These are phyloP conservation scores for Eupithecia vulgata DNA, from an alignment of 2,888 invertebrate species.

Conservation along the genomic window DNA sequence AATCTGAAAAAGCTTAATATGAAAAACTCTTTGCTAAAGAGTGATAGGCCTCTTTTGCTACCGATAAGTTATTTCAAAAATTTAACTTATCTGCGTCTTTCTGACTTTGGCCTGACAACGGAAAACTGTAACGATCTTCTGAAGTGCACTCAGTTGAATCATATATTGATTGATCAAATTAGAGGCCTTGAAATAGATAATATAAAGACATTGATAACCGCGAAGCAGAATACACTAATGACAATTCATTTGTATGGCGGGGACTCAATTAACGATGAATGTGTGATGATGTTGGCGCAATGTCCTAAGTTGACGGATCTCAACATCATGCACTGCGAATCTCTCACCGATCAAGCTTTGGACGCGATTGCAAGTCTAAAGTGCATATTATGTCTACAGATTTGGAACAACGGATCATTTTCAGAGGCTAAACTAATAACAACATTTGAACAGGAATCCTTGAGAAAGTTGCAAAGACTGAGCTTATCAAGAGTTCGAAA, in stretches of 20 bases:
- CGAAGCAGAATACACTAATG: slow-evolving; percentile 61
- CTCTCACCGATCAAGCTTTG: slow-evolving; percentile 70
- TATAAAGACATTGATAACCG: slow-evolving; percentile 62
- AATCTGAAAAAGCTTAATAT: slow-evolving; percentile 68
- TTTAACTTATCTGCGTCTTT: slow-evolving; percentile 64
- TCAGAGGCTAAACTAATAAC: slow-evolving; percentile 63
- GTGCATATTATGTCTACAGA: slow-evolving; percentile 64
- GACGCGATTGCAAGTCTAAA: slow-evolving; percentile 59
- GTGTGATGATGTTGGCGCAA: slow-evolving; percentile 63
- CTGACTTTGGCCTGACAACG: slow-evolving; percentile 72
- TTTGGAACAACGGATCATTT: slow-evolving; percentile 77
- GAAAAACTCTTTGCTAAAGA: slow-evolving; percentile 68
- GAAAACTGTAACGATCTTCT: slow-evolving; percentile 67
- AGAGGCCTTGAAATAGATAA: slow-evolving; percentile 63
- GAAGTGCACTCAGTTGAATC: slow-evolving; percentile 63
- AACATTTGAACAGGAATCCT: slow-evolving; percentile 62
- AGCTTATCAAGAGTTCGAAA: slow-evolving; percentile 74
- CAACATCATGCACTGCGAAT: slow-evolving; percentile 73
- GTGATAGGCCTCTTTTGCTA: slow-evolving; percentile 58
- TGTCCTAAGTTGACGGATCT: slow-evolving; percentile 69
- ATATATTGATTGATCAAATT: slow-evolving; percentile 76
- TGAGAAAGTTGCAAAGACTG: slow-evolving; percentile 65
- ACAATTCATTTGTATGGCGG: slow-evolving; percentile 74
- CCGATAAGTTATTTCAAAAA: slow-evolving; percentile 66
- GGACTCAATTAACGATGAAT: slow-evolving; percentile 66